Percentiles rank a stretch among this genome's conserved stretches.
Evolutionary conservation across 2,888 invertebrate genomes (phyloP).

Genomic region (Pristionchus exspectatus): DNA sequence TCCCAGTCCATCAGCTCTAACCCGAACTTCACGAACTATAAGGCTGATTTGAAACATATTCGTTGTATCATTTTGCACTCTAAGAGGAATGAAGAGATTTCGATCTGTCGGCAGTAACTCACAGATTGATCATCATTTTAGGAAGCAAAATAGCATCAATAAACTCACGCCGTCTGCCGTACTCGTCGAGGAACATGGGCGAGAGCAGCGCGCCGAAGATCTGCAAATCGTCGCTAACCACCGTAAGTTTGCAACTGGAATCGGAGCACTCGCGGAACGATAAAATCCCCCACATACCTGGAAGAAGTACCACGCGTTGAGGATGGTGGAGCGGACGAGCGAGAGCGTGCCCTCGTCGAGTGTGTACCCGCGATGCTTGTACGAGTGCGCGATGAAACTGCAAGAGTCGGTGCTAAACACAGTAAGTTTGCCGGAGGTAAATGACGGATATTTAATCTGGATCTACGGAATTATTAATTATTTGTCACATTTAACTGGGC

Average conservation of each 20-base stretch:
- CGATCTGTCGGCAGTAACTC: too few species aligned
- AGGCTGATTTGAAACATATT: too few species aligned
- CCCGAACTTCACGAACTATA: too few species aligned
- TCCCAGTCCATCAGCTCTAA: too few species aligned
- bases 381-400: conserved; percentile 69
- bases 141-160: too few species aligned
- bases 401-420: conserved; percentile 5
- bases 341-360: conserved; percentile 62
- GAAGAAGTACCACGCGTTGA: conserved; percentile 73
- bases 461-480: too few species aligned
- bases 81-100: too few species aligned
- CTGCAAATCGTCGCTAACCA: conserved; percentile 55
- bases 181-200: conserved; percentile 72
- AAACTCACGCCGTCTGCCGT: conserved; percentile 70
- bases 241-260: background rate
- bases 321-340: conserved; percentile 66
- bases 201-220: conserved; percentile 74
- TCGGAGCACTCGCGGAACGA: background rate
- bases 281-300: conserved; percentile 5
- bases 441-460: background rate
- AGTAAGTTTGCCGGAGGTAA: background rate
- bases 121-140: too few species aligned
- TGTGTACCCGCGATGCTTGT: conserved; percentile 60
- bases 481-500: too few species aligned
- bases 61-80: too few species aligned